A percentile compares a stretch with the other conserved stretches of the same genome.
Conservation (phyloP, 2,113 vertebrate genomes). For the Neopipo cinnamomea region DNA sequence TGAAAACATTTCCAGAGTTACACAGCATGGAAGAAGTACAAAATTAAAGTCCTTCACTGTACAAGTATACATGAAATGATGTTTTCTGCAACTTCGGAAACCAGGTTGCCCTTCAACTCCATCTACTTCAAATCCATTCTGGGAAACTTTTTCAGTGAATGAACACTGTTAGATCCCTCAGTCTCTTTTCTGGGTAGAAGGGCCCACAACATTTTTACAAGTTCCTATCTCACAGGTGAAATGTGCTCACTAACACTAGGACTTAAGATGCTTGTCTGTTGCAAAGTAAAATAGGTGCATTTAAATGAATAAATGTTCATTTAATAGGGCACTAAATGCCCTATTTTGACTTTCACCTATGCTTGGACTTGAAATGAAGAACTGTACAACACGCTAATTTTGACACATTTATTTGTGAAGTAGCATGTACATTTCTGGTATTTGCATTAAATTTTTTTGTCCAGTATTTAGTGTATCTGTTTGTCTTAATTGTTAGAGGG, state of each 20-base stretch:
- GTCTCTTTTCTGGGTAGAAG: background rate
- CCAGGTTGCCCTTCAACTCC: background rate
- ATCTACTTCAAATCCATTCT: background rate
- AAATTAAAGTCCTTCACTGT: background rate
- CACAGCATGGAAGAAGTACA: background rate
- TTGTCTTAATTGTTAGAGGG: background rate
- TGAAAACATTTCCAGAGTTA: background rate
- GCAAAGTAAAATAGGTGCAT: background rate
- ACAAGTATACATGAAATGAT: background rate
- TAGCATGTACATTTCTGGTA: background rate
- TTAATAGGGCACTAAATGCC: background rate
- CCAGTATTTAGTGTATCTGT: background rate
- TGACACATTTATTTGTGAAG: background rate
- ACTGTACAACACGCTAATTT: background rate
- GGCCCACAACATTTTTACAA: background rate
- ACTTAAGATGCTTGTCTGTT: background rate
- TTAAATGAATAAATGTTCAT: background rate
- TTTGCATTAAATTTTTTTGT: background rate
- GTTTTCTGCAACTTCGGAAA: background rate
- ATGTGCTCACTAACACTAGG: background rate
- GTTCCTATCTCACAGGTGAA: background rate
- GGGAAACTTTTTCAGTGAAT: background rate
- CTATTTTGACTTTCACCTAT: background rate
- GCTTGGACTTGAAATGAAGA: background rate
- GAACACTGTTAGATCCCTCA: background rate